These are phyloP conservation scores for Syrphus vitripennis DNA, from an alignment of 2,888 invertebrate species.

Conservation along the genomic window DNA sequence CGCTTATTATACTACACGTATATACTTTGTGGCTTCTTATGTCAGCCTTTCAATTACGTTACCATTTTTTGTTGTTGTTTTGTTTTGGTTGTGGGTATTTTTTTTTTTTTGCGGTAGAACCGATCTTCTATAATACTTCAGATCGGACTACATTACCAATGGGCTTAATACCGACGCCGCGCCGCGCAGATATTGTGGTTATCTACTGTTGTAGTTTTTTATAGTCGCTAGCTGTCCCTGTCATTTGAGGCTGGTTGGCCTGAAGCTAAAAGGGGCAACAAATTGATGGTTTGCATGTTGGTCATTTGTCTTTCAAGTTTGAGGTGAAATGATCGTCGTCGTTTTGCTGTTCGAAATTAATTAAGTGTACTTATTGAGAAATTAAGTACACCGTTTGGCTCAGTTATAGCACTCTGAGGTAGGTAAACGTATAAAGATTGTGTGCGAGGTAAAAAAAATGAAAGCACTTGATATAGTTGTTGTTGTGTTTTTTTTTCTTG, in stretches of 20 bases:
- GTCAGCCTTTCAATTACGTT: slow-evolving; percentile 67
- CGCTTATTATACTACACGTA: neutral
- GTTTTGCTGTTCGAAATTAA: slow-evolving; percentile 58
- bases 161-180: neutral
- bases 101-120: slow-evolving; percentile 29
- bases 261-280: slow-evolving; percentile 71
- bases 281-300: slow-evolving; percentile 79
- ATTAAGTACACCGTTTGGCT: slow-evolving; percentile 46
- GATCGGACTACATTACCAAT: slow-evolving; percentile 27
- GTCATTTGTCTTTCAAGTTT: slow-evolving; percentile 78
- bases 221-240: slow-evolving; percentile 35
- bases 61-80: slow-evolving; percentile 32
- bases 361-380: slow-evolving; percentile 65
- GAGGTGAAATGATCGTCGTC: slow-evolving; percentile 57
- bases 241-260: slow-evolving; percentile 26
- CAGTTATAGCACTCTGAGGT: neutral
- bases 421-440: neutral
- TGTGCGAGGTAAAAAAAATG: neutral
- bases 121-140: slow-evolving; percentile 35
- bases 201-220: slow-evolving; percentile 15
- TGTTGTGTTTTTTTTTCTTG: neutral
- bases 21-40: slow-evolving; percentile 21
- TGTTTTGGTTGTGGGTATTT: neutral
- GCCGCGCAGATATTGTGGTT: slow-evolving; percentile 2
- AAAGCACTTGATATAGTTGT: slow-evolving; percentile 6